Evolutionary conservation across 1,140 invertebrate species (phyloP).

Genomic region (Spodoptera litura): DNA sequence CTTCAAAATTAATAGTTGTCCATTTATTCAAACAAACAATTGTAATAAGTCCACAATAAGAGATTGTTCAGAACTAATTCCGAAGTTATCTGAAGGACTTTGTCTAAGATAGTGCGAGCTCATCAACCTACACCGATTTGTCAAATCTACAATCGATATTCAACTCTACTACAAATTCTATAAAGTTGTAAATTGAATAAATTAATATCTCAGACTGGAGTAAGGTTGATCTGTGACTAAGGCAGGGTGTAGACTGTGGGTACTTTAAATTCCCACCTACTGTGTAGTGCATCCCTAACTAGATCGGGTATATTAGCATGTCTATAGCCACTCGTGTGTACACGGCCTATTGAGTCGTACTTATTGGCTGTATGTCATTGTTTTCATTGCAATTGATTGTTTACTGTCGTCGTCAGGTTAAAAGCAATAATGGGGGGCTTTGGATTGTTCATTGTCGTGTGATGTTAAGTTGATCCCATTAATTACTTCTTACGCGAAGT

Average conservation of each 20-base stretch:
- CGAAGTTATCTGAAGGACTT: conserved; percentile 51
- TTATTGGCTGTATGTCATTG: background rate
- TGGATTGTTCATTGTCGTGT: background rate
- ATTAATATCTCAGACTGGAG: too few species aligned
- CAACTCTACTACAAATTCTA: too few species aligned
- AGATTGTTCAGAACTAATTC: conserved; percentile 57
- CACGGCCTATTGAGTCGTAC: conserved; percentile 26
- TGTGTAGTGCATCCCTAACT: conserved; percentile 43
- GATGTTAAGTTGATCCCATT: too few species aligned
- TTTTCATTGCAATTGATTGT: conserved; percentile 31
- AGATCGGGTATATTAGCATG: conserved; percentile 49
- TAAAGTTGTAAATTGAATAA: too few species aligned
- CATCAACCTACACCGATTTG: too few species aligned
- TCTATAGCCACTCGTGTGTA: conserved; percentile 42
- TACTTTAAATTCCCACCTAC: conserved; percentile 55
- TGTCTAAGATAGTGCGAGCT: conserved; percentile 40
- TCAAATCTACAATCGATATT: too few species aligned
- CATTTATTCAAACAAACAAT: conserved; percentile 36
- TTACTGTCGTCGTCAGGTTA: background rate
- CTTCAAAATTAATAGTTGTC: conserved; percentile 27
- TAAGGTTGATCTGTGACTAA: background rate
- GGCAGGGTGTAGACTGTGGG: conserved; percentile 44
- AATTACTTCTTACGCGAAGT: too few species aligned
- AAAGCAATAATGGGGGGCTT: background rate
- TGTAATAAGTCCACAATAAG: conserved; percentile 45